These are phyloP conservation scores for Myioborus melanocephalus DNA, from an alignment of 2,797 vertebrate genomes.

Conservation along the genomic window DNA sequence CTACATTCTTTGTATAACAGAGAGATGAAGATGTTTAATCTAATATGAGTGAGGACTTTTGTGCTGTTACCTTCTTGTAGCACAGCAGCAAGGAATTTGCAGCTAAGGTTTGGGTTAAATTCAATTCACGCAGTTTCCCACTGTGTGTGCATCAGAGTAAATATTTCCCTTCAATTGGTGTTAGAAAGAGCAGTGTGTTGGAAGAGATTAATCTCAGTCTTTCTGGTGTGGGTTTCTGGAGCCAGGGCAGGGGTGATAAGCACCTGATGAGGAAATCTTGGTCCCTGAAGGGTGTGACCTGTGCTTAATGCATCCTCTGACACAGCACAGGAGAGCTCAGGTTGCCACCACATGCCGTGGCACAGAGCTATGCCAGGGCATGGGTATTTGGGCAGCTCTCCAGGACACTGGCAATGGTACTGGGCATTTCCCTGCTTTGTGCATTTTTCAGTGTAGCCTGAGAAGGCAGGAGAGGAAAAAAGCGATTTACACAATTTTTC, in stretches of 20 bases:
- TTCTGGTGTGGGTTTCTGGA: not conserved
- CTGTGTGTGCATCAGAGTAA: not conserved
- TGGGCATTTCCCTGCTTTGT: not conserved
- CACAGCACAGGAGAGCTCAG: not conserved
- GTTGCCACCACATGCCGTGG: fast-evolving
- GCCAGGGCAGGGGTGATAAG: not conserved
- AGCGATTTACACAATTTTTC: not conserved
- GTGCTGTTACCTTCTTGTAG: not conserved
- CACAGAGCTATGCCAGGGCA: not conserved
- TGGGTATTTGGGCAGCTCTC: not conserved
- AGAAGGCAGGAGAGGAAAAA: not conserved
- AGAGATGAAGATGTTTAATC: not conserved
- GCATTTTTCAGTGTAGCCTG: not conserved
- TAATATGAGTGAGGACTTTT: not conserved
- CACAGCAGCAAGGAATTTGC: not conserved
- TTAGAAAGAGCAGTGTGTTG: not conserved
- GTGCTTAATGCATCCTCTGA: not conserved
- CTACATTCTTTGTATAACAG: not conserved
- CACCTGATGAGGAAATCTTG: fast-evolving
- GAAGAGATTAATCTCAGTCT: not conserved
- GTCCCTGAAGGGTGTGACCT: not conserved
- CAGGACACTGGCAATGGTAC: not conserved
- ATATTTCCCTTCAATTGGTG: not conserved
- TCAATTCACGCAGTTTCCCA: fast-evolving
- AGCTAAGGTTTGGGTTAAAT: not conserved